Percentiles rank a stretch among this genome's conserved stretches.
Conservation (phyloP, 2,113 vertebrate species). For the Merops nubicus region DNA sequence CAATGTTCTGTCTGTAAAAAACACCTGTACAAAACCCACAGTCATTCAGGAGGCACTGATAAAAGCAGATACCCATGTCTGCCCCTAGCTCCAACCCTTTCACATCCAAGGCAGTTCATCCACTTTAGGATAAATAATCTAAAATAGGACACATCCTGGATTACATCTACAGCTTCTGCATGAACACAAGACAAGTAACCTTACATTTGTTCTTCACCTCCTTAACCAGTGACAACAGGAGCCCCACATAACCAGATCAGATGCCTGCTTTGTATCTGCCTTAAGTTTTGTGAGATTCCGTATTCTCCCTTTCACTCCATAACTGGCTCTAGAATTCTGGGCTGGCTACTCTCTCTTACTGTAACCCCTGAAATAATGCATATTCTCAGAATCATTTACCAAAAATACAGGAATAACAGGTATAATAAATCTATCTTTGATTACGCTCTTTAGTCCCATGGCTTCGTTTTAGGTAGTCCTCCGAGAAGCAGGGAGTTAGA, state of each 20-base stretch:
- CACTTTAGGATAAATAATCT: not conserved
- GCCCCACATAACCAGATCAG: not conserved
- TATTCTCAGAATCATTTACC: not conserved
- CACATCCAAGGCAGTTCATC: not conserved
- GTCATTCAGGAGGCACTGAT: not conserved
- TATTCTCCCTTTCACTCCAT: not conserved
- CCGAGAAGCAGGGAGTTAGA: not conserved
- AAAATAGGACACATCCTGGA: not conserved
- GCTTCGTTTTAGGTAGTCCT: not conserved
- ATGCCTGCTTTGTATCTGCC: not conserved
- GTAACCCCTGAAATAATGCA: not conserved
- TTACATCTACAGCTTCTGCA: not conserved
- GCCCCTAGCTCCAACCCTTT: not conserved
- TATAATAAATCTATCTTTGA: not conserved
- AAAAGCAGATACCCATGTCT: not conserved
- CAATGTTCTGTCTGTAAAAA: not conserved
- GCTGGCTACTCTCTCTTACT: not conserved
- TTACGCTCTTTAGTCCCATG: fast-evolving
- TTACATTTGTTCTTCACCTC: not conserved
- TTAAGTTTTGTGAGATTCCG: not conserved
- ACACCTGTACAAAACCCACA: not conserved
- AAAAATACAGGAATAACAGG: not conserved
- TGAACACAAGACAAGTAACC: not conserved
- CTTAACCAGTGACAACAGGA: not conserved
- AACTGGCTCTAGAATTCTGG: not conserved